These are phyloP conservation scores for Amblyopsis hoosieri DNA, from an alignment of 2,797 vertebrate genomes.

Conservation along the genomic window DNA sequence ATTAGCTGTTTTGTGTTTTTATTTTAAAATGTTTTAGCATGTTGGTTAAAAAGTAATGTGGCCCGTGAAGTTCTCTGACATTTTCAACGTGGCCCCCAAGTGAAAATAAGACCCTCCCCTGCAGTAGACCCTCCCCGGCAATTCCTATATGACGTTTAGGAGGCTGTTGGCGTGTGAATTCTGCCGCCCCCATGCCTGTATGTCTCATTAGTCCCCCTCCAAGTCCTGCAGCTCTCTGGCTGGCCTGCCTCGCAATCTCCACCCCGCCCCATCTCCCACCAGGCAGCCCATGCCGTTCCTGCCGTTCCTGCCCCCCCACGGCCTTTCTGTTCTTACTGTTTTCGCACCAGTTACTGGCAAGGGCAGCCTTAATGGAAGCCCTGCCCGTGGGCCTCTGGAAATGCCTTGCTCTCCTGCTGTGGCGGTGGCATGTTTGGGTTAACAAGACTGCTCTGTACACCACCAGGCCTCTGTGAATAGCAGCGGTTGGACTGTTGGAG, in stretches of 20 bases:
- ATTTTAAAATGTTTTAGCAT: no score
- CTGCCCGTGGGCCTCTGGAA: not conserved
- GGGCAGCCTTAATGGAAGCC: conserved; percentile 46
- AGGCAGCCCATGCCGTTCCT: conserved; percentile 18
- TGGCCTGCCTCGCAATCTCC: not conserved
- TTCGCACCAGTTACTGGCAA: conserved; percentile 12
- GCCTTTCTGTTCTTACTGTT: conserved; percentile 15
- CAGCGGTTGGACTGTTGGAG: not conserved
- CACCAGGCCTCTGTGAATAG: not conserved
- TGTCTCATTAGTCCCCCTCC: no score
- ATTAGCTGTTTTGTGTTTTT: no score
- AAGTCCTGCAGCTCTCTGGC: not conserved
- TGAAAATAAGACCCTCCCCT: no score
- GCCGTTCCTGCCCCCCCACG: not conserved
- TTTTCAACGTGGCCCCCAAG: no score
- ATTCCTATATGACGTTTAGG: no score
- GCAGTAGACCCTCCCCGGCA: no score
- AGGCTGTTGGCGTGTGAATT: conserved; percentile 41
- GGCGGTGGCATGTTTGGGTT: conserved; percentile 49
- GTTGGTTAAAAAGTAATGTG: no score
- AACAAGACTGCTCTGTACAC: conserved; percentile 9
- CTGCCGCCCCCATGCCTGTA: conserved; percentile 1
- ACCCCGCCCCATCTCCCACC: not conserved
- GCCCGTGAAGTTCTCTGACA: no score
- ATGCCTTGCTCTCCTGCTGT: conserved; percentile 16